Evolutionary conservation across 2,797 vertebrate species (phyloP), one percentile per base, ranked within the genome.

Genomic region (Molothrus aeneus): DNA sequence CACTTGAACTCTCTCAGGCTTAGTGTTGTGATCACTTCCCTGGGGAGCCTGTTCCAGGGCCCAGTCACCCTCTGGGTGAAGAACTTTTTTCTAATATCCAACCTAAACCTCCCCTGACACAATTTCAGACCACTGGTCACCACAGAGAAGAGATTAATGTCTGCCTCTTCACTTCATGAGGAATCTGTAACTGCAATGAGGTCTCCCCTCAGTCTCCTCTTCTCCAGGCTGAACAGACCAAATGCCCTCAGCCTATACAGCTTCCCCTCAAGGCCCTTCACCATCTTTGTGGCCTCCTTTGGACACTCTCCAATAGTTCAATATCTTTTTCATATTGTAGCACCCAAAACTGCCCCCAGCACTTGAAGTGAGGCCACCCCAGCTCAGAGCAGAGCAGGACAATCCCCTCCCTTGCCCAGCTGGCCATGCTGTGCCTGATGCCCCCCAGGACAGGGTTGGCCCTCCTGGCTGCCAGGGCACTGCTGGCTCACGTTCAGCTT

Each of bases 331-430:
- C n/a, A 1, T 9, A 7, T 3, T 38, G 19, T 20, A 10, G 45
- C 53, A 32, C 12, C 22, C 32, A 10, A 2, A 51, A 0, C 26
- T 43, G 14, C 6, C 51, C 51, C 43, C 53, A 59, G 61, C 26
- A 28, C 32, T 43, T 0, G 1, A 43, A 36, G 12, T 15, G 71
- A 66, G 45, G 53, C 53, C 0, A 0, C 2, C 45, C 36, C 38
- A 59, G 53, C 0, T 0, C 71, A 68, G 63, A 60, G 71, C 45
- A 85, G 63, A 51, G 53, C 3, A 0, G 82, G 36, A 60, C 82
- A 75, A 45, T 69, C 28, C 54, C 32, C 72, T 69, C 64, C 38
- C 13, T 60, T 69, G 38, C 82, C 47, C 3, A 0, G 45, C 47
- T 53, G 54, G 31, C 2, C 7, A 38, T 53, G 47, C 63, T 86